Evolutionary conservation across 1,140 invertebrate species (phyloP).

Genomic region (Brachionus koreanus): DNA sequence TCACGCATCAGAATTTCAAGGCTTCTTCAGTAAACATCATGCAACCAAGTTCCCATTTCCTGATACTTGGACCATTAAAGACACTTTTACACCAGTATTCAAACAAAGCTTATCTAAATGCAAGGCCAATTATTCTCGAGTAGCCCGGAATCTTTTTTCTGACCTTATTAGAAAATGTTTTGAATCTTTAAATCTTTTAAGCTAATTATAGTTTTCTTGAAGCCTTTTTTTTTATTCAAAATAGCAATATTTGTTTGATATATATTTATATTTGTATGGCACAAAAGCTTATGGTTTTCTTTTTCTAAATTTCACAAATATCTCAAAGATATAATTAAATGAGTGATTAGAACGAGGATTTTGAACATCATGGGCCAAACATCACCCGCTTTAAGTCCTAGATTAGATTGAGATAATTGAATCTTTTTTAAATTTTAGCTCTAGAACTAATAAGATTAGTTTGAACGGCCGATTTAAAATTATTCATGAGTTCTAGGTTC

Average conservation of each 20-base stretch:
- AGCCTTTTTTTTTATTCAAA: not conserved
- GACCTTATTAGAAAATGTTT: not conserved
- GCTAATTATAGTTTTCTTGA: slow-evolving; percentile 19
- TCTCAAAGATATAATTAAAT: slow-evolving; percentile 9
- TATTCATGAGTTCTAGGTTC: not conserved
- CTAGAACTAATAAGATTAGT: slow-evolving; percentile 22
- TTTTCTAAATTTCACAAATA: not conserved
- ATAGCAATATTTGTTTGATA: not conserved
- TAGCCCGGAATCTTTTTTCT: not conserved
- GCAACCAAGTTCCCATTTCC: too few relatives aligned
- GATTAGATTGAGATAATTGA: not conserved
- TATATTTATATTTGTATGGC: not conserved
- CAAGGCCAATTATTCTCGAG: not conserved
- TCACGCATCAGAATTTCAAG: not conserved
- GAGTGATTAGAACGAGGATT: not conserved
- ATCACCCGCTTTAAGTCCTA: not conserved
- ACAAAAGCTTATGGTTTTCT: not conserved
- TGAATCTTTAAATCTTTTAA: not conserved
- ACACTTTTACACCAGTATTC: not conserved
- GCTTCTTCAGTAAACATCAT: not conserved
- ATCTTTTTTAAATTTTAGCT: slow-evolving; percentile 7
- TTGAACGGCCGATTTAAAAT: not conserved
- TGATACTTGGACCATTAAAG: too few relatives aligned
- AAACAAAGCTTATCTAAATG: not conserved
- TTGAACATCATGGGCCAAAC: not conserved